These are phyloP conservation scores for Nebria ingens DNA, from an alignment of 1,140 invertebrate genomes.

Conservation along the genomic window DNA sequence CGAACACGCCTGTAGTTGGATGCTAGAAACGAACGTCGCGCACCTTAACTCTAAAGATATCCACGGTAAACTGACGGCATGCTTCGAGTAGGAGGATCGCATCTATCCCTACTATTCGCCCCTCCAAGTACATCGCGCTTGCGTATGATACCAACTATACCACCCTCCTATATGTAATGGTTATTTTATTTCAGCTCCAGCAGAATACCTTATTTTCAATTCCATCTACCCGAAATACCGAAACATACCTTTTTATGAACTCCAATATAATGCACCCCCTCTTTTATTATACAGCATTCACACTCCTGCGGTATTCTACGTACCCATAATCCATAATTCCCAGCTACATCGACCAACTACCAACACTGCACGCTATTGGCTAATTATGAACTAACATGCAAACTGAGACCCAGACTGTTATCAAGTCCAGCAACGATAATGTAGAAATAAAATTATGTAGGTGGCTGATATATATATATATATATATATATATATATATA, in stretches of 20 bases:
- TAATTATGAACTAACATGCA: slow-evolving; percentile 7
- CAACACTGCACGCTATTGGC: slow-evolving; percentile 1
- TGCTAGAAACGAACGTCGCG: not conserved
- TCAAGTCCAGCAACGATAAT: not conserved
- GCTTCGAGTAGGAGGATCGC: not conserved
- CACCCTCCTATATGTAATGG: not conserved
- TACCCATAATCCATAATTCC: not conserved
- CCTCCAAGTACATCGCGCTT: not conserved
- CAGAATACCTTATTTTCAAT: not conserved
- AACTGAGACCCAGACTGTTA: not conserved
- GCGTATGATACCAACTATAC: not conserved
- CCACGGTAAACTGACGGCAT: not conserved
- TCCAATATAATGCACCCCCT: not conserved
- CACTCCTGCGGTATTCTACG: not conserved
- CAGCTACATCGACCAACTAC: not conserved
- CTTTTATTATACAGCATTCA: not conserved
- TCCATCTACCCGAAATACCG: not conserved
- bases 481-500: no score
- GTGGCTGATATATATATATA: no score
- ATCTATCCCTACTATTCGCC: not conserved
- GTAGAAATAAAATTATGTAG: slow-evolving; percentile 7
- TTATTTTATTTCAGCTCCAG: not conserved
- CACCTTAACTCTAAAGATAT: not conserved
- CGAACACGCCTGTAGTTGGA: not conserved
- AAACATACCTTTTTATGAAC: slow-evolving; percentile 1